Evolutionary conservation across 2,888 invertebrate genomes (phyloP), one percentile per base, ranked within the genome.

Genomic region (Microdon myrmicae): DNA sequence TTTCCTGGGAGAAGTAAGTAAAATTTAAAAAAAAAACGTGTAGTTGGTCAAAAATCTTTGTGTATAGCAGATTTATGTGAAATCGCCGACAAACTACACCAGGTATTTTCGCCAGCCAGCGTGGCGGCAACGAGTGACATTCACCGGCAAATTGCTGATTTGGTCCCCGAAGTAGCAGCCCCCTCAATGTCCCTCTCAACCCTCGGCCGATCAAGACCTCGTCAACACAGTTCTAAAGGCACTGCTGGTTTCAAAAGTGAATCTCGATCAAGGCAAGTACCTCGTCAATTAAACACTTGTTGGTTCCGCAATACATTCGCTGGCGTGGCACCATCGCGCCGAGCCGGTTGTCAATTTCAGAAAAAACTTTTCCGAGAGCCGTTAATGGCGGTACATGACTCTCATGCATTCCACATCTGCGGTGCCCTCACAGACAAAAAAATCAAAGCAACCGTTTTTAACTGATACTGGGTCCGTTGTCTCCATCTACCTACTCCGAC

Each of bases 401-500:
- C 7, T 10, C 44, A 4, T 25, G 5, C 5, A 20, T 7, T 3
- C 17, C 51, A 25, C 16, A 25, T 5, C 34, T 41, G 32, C 28
- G 26, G 16, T 28, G 9, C 22, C 41, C 14, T 35, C 9, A 20
- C 31, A 3, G 43, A 44, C 16, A 47, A 13, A 7, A n/a, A 7
- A 8, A 6, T 10, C 34, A 1, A 25, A 44, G 19, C 3, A 31
- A 10, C 13, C 26, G 3, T 58, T 56, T 16, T 23, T 49, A 9
- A 13, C 45, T 19, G 59, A 49, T 3, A 55, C 44, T 2, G 48
- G 56, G 5, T 60, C 47, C 4, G 54, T 56, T 26, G 58, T 58
- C 6, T 67, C 54, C 3, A 51, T 64, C 10, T 38, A 51, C 25
- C 55, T 47, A 3, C n/a, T n/a, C n/a, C n/a, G n/a, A n/a, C n/a